These are phyloP conservation scores for Drusus annulatus DNA, from an alignment of 1,140 invertebrate species.

Conservation along the genomic window DNA sequence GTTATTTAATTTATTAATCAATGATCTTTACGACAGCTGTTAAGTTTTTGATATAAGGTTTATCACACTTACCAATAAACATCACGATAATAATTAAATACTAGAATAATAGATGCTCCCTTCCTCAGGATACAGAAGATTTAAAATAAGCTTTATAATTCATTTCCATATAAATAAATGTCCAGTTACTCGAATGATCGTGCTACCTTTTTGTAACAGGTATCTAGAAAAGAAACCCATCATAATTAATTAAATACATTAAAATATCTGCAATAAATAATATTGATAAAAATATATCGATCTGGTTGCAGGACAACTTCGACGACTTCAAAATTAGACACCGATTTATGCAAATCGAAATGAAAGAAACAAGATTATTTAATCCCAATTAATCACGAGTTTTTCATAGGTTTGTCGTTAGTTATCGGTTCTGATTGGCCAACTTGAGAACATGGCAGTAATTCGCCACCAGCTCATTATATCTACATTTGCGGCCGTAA, in stretches of 20 bases:
- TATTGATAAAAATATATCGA: background rate
- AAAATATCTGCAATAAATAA: background rate
- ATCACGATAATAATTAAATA: no score
- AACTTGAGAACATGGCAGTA: background rate
- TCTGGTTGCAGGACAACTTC: background rate
- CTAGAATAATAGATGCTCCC: no score
- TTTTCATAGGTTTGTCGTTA: background rate
- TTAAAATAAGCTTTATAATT: no score
- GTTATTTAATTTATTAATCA: no score
- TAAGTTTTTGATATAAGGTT: no score
- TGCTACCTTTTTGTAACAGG: background rate
- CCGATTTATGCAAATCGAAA: background rate
- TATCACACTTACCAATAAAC: no score
- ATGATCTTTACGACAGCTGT: no score
- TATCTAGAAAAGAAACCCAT: background rate
- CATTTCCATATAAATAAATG: no score
- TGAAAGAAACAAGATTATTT: conserved; percentile 19
- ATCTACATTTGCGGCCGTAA: background rate
- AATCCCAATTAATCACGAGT: background rate
- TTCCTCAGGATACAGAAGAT: no score
- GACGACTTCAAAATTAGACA: background rate
- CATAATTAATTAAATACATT: no score
- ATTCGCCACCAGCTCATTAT: background rate
- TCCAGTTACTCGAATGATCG: no score
- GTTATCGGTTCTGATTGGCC: background rate